Base-by-base conservation (phyloP, 2,797 vertebrate species). In the Pseudochaenichthys georgianus region DNA sequence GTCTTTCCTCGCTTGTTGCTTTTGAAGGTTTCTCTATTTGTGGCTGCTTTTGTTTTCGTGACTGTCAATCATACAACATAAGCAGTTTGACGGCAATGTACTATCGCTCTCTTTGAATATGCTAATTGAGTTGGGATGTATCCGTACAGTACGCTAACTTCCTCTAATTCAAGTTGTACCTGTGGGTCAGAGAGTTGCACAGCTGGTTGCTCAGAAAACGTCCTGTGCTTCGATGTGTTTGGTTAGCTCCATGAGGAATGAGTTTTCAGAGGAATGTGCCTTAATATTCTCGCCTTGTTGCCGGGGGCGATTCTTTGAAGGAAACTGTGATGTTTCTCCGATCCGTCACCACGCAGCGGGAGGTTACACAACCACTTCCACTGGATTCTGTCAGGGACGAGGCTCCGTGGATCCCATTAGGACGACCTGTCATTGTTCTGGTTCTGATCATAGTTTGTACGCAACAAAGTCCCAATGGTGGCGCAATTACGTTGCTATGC, bases 231-330 rank as follows among this genome's bases (percentile, higher is more conserved):
- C 53, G 31, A 38, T 42, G 31, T 52, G 58, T 72, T 71, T 58
- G 48, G 45, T 65, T 21, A 21, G 68, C 54, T 52, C 75, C 75
- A 78, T 77, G 68, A 89, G 87, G 87, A 89, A 81, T 80, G 61
- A 16, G 47, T 88, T 83, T 82, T 84, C 70, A 23, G 16, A 59
- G 85, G 87, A 89, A 89, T 90, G 88, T 28, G 38, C 67, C 71
- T 86, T 85, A 75, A 73, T 79, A 66, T 63, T 74, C 72, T 57
- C 38, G 13, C 28, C 52, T 41, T 41, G 61, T 63, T 70, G 77
- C 87, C 65, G 43, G 34, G 41, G 78, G 83, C 58, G n/a, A 68
- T 6, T 43, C 86, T 89, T 86, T 87, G 83, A 86, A 82, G 83
- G 75, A 64, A 63, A 61, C 78, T 79, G 77, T 46, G 64, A 79